Evolutionary conservation across 2,888 invertebrate species (phyloP).

Genomic region (Odontocerum albicorne): DNA sequence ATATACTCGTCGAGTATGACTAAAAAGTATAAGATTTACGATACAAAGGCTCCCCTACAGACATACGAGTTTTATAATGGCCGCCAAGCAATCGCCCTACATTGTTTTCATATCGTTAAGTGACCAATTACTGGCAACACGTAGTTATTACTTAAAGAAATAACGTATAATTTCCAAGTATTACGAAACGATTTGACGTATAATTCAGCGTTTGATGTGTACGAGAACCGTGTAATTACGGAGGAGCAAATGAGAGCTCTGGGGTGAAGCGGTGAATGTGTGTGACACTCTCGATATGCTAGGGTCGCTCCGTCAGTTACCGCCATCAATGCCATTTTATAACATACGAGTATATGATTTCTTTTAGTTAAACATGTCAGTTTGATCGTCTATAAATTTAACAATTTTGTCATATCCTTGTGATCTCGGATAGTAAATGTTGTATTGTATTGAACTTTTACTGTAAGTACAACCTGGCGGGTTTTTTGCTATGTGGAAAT

Average conservation of each 20-base stretch:
- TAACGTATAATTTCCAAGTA: conserved; percentile 31
- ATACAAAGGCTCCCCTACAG: no score
- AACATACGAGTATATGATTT: no score
- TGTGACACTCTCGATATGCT: conserved; percentile 21
- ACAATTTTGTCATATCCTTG: no score
- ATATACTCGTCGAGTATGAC: neutral
- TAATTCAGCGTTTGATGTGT: conserved; percentile 30
- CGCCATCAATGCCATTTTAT: no score
- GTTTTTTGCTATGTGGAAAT: no score
- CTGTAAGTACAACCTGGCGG: no score
- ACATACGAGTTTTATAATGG: neutral
- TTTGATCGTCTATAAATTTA: no score
- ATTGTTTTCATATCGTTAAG: conserved; percentile 33
- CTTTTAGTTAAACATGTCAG: no score
- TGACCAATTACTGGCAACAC: conserved; percentile 30
- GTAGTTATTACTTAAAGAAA: conserved; percentile 31
- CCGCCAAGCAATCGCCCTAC: conserved; percentile 27
- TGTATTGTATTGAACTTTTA: no score
- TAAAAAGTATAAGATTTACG: no score
- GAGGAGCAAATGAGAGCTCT: conserved; percentile 12
- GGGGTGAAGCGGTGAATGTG: conserved; percentile 22
- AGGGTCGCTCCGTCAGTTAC: no score
- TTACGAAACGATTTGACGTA: conserved; percentile 27
- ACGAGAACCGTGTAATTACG: conserved; percentile 27
- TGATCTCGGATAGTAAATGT: no score